These are phyloP conservation scores for Melangyna quadrimaculata DNA, from an alignment of 2,888 invertebrate species.

Conservation along the genomic window DNA sequence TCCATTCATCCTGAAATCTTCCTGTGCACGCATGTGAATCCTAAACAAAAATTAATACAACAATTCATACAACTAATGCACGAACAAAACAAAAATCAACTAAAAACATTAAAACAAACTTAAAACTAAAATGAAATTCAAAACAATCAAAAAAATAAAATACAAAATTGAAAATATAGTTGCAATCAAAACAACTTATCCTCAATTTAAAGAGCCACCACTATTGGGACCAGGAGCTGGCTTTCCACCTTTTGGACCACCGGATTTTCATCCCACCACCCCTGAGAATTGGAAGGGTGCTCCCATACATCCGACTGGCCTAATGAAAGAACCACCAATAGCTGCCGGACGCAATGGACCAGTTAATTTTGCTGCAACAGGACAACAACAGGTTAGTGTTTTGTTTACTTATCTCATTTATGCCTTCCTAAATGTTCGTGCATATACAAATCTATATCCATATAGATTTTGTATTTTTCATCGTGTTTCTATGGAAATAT, in stretches of 20 bases:
- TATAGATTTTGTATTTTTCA: neutral
- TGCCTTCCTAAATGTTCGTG: neutral
- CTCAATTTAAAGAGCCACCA: conserved; percentile 81
- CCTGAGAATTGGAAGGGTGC: conserved; percentile 81
- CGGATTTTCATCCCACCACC: conserved; percentile 80
- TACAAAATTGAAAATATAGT: conserved; percentile 73
- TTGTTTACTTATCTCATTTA: neutral
- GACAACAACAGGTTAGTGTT: conserved; percentile 79
- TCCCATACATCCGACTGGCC: conserved; percentile 81
- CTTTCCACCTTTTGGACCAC: conserved; percentile 80
- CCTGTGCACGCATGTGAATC: conserved; percentile 64
- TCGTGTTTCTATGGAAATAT: neutral
- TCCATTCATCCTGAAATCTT: conserved; percentile 39
- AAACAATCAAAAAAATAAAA: conserved; percentile 51
- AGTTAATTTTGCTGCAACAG: conserved; percentile 80
- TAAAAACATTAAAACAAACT: conserved; percentile 7
- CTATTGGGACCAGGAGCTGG: conserved; percentile 80
- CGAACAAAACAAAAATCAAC: conserved; percentile 24
- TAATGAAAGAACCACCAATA: conserved; percentile 84
- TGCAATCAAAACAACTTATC: conserved; percentile 77
- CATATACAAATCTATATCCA: neutral
- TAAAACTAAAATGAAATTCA: conserved; percentile 22
- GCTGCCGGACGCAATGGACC: conserved; percentile 81
- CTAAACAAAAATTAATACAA: conserved; percentile 17
- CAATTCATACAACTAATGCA: conserved; percentile 19